These are phyloP conservation scores for Limanda limanda DNA, from an alignment of 2,113 vertebrate species.

Conservation along the genomic window DNA sequence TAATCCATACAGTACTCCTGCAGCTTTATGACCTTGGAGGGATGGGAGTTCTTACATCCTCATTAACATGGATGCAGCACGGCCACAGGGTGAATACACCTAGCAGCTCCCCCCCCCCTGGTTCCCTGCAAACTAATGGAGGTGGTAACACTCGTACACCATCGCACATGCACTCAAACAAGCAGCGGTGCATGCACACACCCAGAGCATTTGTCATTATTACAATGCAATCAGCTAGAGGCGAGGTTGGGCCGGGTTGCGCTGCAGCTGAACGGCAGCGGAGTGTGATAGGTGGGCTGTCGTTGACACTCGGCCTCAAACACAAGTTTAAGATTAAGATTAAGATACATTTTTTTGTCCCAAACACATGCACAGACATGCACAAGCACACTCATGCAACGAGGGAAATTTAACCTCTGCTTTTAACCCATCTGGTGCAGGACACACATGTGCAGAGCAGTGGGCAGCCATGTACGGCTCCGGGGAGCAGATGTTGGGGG, in stretches of 20 bases:
- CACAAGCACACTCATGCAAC: too few relatives aligned
- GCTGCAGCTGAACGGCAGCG: constrained; percentile 40
- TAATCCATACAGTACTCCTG: constrained; percentile 60
- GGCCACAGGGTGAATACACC: constrained; percentile 52
- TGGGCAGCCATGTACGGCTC: too few relatives aligned
- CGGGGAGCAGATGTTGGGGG: too few relatives aligned
- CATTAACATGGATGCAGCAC: constrained; percentile 75
- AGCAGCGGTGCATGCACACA: constrained; percentile 27
- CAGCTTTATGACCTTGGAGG: constrained; percentile 69
- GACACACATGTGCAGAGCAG: too few relatives aligned
- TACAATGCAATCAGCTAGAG: constrained; percentile 66
- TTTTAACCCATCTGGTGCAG: too few relatives aligned
- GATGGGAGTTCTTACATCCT: constrained; percentile 56
- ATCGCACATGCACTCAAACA: constrained; percentile 1
- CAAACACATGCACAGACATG: too few relatives aligned
- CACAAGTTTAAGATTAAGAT: too few relatives aligned
- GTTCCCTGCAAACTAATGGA: constrained; percentile 39
- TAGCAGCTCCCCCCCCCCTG: constrained; percentile 22
- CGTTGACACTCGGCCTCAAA: constrained; percentile 66
- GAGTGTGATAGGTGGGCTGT: constrained; percentile 59
- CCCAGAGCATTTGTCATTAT: constrained; percentile 64
- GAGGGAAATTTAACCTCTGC: too few relatives aligned
- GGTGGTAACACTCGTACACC: constrained; percentile 15
- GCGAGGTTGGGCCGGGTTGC: constrained; percentile 54
- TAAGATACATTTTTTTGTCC: too few relatives aligned